Evolutionary conservation across 2,797 vertebrate genomes (phyloP).

Genomic region (Oryzias sinensis): DNA sequence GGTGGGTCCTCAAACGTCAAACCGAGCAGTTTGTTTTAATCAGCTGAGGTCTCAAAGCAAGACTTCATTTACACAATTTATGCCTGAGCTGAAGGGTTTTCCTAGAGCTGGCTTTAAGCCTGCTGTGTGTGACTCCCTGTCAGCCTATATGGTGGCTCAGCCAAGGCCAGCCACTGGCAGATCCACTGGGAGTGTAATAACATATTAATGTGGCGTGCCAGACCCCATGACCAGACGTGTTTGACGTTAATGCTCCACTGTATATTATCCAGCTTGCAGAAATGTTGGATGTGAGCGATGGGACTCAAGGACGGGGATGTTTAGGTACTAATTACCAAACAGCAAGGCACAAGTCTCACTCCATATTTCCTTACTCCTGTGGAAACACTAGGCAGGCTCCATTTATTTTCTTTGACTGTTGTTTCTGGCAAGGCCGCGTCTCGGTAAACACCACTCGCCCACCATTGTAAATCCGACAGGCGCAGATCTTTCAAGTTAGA

Average conservation of each 20-base stretch:
- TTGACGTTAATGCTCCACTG: conserved; percentile 81
- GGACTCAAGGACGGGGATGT: conserved; percentile 81
- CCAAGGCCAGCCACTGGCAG: conserved; percentile 66
- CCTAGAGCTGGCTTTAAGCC: conserved; percentile 60
- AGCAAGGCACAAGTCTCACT: conserved; percentile 79
- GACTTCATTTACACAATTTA: conserved; percentile 70
- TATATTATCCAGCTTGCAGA: conserved; percentile 79
- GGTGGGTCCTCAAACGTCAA: conserved; percentile 70
- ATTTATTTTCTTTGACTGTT: conserved; percentile 85
- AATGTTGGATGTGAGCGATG: conserved; percentile 74
- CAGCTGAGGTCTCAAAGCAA: conserved; percentile 65
- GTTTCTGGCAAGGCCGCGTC: conserved; percentile 78
- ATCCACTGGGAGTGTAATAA: conserved; percentile 73
- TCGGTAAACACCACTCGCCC: conserved; percentile 81
- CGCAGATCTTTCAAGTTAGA: conserved; percentile 80
- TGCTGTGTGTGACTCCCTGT: conserved; percentile 56
- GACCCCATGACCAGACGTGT: conserved; percentile 74
- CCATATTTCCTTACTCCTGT: conserved; percentile 82
- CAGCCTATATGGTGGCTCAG: conserved; percentile 62
- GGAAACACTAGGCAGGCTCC: conserved; percentile 83
- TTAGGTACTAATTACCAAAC: conserved; percentile 84
- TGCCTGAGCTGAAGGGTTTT: conserved; percentile 62
- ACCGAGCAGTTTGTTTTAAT: conserved; percentile 71
- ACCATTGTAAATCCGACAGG: conserved; percentile 84
- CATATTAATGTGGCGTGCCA: conserved; percentile 78